Evolutionary conservation across 1,140 invertebrate genomes (phyloP).

Genomic region (Thaumetopoea pityocampa): DNA sequence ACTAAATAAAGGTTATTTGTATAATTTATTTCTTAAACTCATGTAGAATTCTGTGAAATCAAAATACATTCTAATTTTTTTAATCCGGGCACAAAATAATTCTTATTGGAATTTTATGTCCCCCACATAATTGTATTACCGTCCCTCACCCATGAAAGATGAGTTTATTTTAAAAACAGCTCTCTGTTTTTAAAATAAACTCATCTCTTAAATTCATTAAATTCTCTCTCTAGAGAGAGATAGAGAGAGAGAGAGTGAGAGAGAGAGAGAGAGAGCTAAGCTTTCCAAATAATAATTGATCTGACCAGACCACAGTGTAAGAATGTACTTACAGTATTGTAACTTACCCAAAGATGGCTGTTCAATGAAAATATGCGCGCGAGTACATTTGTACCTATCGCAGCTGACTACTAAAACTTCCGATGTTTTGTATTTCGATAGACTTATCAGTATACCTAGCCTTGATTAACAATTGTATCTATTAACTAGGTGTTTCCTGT

Average conservation of each 20-base stretch:
- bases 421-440: no score
- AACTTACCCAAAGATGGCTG: background rate
- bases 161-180: constrained; percentile 70
- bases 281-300: constrained; percentile 63
- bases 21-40: background rate
- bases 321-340: no score
- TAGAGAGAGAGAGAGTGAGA: no score
- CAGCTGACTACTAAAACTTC: no score
- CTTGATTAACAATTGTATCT: no score
- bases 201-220: no score
- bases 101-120: constrained; percentile 12
- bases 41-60: background rate
- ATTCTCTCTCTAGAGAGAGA: no score
- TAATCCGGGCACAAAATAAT: background rate
- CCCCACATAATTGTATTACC: constrained; percentile 53
- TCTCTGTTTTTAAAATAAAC: no score
- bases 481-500: no score
- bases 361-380: constrained; percentile 2
- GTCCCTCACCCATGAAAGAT: constrained; percentile 36
- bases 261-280: constrained; percentile 62
- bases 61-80: background rate
- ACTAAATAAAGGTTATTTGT: no score
- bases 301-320: constrained; percentile 34
- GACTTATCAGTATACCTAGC: no score
- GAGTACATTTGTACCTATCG: no score